These are phyloP conservation scores for Clinocottus analis DNA, from an alignment of 2,113 vertebrate genomes.

Conservation along the genomic window DNA sequence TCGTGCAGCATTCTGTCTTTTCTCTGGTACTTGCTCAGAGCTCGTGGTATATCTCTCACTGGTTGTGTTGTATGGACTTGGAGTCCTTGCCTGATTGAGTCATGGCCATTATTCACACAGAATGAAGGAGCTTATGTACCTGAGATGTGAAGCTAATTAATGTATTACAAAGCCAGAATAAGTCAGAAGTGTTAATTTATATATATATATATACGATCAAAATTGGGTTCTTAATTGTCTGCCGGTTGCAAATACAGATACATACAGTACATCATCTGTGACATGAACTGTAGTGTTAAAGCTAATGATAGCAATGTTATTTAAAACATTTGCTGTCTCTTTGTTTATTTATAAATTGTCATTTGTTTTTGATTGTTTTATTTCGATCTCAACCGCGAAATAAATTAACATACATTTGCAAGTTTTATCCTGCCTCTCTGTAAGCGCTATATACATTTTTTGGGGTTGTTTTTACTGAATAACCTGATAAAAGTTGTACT, in stretches of 20 bases:
- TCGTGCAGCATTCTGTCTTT: constrained; percentile 22
- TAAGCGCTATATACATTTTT: background rate
- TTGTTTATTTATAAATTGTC: constrained; percentile 11
- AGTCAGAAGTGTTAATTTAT: constrained; percentile 26
- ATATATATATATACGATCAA: too few relatives aligned
- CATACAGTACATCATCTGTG: constrained; percentile 3
- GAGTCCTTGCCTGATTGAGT: constrained; percentile 29
- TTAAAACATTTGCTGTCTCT: background rate
- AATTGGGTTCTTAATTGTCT: constrained; percentile 28
- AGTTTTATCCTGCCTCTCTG: background rate
- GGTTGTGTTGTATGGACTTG: constrained; percentile 40
- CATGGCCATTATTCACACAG: constrained; percentile 46
- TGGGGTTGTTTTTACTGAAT: background rate
- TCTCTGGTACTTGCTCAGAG: constrained; percentile 24
- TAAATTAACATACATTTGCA: constrained; percentile 4
- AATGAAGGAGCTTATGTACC: constrained; percentile 35
- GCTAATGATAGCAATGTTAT: background rate
- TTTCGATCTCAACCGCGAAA: constrained; percentile 22
- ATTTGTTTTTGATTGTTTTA: constrained; percentile 23
- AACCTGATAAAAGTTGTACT: constrained; percentile 14
- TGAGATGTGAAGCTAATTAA: constrained; percentile 20
- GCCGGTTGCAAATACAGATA: constrained; percentile 15
- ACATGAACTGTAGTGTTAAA: background rate
- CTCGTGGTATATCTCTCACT: constrained; percentile 39
- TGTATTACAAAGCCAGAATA: constrained; percentile 11